Evolutionary conservation across 2,113 vertebrate species (phyloP).

Genomic region (Bufo bufo): DNA sequence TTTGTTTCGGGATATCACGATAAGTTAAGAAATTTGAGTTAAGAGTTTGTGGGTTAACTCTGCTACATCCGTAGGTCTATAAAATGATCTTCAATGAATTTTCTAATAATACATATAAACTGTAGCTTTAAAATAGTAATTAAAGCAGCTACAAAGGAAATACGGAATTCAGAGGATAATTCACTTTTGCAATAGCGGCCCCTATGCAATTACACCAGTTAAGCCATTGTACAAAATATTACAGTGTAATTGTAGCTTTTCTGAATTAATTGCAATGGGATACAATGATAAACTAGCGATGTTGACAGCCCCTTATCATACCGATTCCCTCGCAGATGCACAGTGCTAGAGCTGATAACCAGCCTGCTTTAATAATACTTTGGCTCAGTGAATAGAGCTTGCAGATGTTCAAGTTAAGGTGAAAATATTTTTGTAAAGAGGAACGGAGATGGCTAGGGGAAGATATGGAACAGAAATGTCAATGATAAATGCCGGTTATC

Average conservation of each 20-base stretch:
- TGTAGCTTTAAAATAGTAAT: neutral
- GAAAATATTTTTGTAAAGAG: constrained; percentile 38
- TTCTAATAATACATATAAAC: too few relatives aligned
- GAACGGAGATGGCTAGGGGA: constrained; percentile 35
- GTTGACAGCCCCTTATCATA: constrained; percentile 35
- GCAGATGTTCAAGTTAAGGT: constrained; percentile 39
- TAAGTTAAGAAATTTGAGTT: too few relatives aligned
- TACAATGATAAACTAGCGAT: constrained; percentile 28
- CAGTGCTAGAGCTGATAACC: constrained; percentile 22
- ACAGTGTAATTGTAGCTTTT: constrained; percentile 41
- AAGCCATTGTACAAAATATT: constrained; percentile 18
- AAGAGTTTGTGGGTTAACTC: too few relatives aligned
- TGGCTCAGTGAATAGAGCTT: constrained; percentile 1
- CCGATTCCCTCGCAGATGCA: constrained; percentile 14
- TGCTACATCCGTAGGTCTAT: too few relatives aligned
- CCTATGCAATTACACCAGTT: constrained; percentile 23
- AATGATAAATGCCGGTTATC: constrained; percentile 50
- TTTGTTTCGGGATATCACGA: too few relatives aligned
- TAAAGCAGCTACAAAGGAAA: neutral
- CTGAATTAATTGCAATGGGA: constrained; percentile 38
- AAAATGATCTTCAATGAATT: too few relatives aligned
- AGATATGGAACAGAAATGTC: constrained; percentile 40
- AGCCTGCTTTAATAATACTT: constrained; percentile 38
- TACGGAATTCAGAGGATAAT: neutral
- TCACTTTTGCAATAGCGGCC: constrained; percentile 31